These are phyloP conservation scores for Caenorhabditis briggsae DNA, from an alignment of 1,140 invertebrate species.

Conservation along the genomic window DNA sequence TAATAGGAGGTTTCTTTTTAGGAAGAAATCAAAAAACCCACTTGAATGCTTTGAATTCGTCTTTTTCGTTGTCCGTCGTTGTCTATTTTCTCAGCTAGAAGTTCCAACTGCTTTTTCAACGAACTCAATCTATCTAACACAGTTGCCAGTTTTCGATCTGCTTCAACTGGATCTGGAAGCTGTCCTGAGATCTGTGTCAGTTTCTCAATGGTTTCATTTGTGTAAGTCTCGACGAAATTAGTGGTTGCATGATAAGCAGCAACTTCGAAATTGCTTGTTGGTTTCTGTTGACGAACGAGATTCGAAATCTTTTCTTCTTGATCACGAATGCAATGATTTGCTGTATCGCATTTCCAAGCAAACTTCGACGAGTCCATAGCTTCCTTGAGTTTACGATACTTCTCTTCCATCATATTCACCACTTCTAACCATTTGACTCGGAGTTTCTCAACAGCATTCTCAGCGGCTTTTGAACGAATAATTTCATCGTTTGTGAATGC, in stretches of 20 bases:
- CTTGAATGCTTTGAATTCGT: constrained; percentile 21
- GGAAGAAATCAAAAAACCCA: background rate
- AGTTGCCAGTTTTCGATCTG: background rate
- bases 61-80: background rate
- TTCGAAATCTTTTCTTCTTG: constrained; percentile 39
- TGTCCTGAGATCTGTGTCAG: background rate
- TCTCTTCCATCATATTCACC: background rate
- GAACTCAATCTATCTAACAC: background rate
- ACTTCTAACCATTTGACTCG: constrained; percentile 3
- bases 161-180: background rate
- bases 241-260: background rate
- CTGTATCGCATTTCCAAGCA: constrained; percentile 4
- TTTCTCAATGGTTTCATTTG: constrained; percentile 22
- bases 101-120: background rate
- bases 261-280: background rate
- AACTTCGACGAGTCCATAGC: background rate
- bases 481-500: background rate
- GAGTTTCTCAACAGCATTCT: background rate
- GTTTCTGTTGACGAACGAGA: constrained; percentile 11
- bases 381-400: background rate
- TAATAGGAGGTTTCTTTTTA: background rate
- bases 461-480: constrained; percentile 9
- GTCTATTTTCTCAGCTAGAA: constrained; percentile 21
- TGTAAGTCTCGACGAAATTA: constrained; percentile 3
- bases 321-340: constrained; percentile 20